Evolutionary conservation across 2,888 invertebrate species (phyloP), one percentile per base, ranked within the genome.

Genomic region (Chironomus riparius): DNA sequence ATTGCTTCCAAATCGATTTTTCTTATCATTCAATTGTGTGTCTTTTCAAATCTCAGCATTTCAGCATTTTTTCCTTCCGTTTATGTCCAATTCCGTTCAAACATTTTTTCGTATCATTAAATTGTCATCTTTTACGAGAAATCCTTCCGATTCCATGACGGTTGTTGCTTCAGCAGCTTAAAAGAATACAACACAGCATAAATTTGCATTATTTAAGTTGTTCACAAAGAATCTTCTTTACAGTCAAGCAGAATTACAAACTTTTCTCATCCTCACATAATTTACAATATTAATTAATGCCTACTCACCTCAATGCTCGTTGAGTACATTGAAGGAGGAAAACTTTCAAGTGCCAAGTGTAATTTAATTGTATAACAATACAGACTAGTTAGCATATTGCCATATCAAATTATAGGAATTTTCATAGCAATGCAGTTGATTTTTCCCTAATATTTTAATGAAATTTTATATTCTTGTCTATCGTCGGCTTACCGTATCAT

Each of bases 1-100:
- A 48, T 71, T 71, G 22, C 48, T 71, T 50, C 56, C 65, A 24
- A 65, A 65, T 65, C 65, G 65, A 65, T 65, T 65, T 65, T 65
- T 65, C 24, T 24, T 65, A 24, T 65, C 65, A 21, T 12, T 65
- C 21, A 22, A 7, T 56, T 56, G 15, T 18, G 15, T 18, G 1
- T 38, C 38, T 38, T 38, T 15, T 18, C 18, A 56, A 56, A 56
- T 56, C 56, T 56, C 56, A 15, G 56, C 24, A n/a, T 24, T 65
- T 65, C 65, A 21, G 22, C 65, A 10, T 24, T 65, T 65, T 62
- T 38, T 38, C 4, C 10, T 38, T 38, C 38, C 10, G 28, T 28
- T 28, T 28, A 28, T 5, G 28, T 28, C 28, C 28, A 28, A 28
- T 28, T 28, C 28, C 6, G 38, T 38, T 38, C 10, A 7, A 38